Evolutionary conservation across 1,140 invertebrate genomes (phyloP).

Genomic region (Linepithema humile): DNA sequence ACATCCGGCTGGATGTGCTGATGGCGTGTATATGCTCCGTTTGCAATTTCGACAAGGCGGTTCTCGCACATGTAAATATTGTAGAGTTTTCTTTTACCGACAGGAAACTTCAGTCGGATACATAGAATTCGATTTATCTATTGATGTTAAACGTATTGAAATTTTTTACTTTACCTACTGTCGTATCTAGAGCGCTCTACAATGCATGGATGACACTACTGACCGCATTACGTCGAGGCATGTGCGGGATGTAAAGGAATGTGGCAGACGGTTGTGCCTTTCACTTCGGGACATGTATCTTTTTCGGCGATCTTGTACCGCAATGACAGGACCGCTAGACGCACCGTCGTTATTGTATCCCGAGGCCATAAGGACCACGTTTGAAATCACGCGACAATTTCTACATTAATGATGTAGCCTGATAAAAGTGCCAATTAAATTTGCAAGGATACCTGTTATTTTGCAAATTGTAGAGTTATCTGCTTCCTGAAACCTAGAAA

Average conservation of each 20-base stretch:
- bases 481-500: background rate
- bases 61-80: background rate
- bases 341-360: background rate
- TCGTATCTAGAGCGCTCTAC: no score
- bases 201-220: background rate
- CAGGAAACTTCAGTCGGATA: background rate
- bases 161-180: background rate
- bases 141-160: background rate
- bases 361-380: background rate
- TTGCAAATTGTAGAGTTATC: background rate
- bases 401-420: background rate
- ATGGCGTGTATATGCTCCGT: background rate
- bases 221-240: background rate
- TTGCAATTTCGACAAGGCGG: background rate
- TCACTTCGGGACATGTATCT: slow-evolving; percentile 63
- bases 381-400: background rate
- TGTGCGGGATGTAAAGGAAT: background rate
- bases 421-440: background rate
- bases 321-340: slow-evolving; percentile 54
- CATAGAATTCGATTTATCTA: background rate
- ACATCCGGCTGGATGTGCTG: background rate
- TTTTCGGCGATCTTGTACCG: slow-evolving; percentile 14
- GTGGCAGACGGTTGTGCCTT: slow-evolving; percentile 63
- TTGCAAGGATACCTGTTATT: background rate
- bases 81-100: background rate